Base-by-base conservation (phyloP, 35 echinoderm and acorn worm genomes). In the Apostichopus parvimensis region DNA sequence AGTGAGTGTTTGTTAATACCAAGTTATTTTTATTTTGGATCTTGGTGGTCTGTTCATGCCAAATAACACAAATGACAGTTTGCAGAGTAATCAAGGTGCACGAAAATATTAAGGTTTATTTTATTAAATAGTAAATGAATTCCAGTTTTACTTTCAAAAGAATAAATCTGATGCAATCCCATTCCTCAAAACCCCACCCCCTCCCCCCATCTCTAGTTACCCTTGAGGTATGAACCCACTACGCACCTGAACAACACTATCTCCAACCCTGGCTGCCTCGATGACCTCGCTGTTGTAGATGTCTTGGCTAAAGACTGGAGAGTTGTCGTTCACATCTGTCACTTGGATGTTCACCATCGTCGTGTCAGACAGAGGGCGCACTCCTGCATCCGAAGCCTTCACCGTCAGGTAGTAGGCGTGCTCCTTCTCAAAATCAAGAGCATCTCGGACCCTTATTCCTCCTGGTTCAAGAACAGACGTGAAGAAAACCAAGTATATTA, bases 381-480 rank as follows among this genome's bases (percentile, higher is more conserved):
- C 60, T 57, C 97, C 97, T 13, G 84, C 82, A 88, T 98, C 97
- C 1, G 94, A 78, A 57, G 97, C 97, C 78, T 98, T 92, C 53
- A 98, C 79, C 2, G 97, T 98, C 93, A 98, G 72, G 71, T 94
- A 96, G 91, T 94, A 98, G 20, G 91, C 94, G 26, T 88, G 78
- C 6, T 93, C 94, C 82, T 77, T 93, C 78, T 98, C 97, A 94
- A 79, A 98, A 93, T 98, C 95, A 72, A 98, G 87, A 2, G 78
- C 73, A 6, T 55, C 81, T 22, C 26, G 90, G 21, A 98, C 80
- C 2, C 54, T 87, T 72, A 98, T 95, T 90, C 91, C 79, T 91
- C 97, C 97, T 98, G 91, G 0, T 85, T 61, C 58, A 78, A 24
- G 17, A 17, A 78, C 9, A 78, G 34, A 17, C 0, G 17, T 22